phyloP scores from a whole-genome alignment of 2,797 vertebrate species.

The Melopsittacus undulatus region DNA sequence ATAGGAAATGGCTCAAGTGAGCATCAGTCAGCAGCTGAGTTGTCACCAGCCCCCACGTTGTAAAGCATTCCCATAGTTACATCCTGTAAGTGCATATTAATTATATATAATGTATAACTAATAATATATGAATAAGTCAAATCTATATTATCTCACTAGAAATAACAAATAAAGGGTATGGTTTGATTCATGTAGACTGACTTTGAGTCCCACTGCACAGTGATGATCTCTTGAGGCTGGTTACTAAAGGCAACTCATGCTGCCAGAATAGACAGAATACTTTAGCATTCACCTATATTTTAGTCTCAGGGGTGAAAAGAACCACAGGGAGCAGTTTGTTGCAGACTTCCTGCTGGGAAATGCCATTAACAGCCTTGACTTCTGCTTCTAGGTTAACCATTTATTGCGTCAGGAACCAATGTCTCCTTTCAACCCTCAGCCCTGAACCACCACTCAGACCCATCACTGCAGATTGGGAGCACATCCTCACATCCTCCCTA shows the following conservation, averaged over 20 bases:
- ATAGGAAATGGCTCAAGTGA: not conserved
- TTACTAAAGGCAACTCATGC: not conserved
- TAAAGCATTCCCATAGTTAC: not conserved
- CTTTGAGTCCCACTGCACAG: rapidly evolving
- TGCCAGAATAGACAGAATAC: not conserved
- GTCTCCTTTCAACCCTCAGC: not conserved
- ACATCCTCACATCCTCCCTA: not conserved
- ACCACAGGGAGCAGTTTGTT: not conserved
- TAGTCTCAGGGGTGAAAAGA: not conserved
- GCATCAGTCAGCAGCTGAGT: not conserved
- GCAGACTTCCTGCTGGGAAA: not conserved
- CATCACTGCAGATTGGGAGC: not conserved
- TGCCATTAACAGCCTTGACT: not conserved
- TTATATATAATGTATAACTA: not conserved
- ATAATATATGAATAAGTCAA: not conserved
- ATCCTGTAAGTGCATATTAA: not conserved
- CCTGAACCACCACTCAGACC: no score
- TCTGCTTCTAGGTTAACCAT: not conserved
- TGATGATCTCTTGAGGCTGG: not conserved
- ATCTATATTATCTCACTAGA: not conserved
- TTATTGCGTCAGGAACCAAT: not conserved
- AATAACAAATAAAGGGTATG: not conserved
- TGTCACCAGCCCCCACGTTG: not conserved
- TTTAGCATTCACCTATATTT: not conserved
- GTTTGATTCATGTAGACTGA: not conserved